These are phyloP conservation scores for Dolichomitus sp. DNA, from an alignment of 2,888 invertebrate genomes.

Conservation along the genomic window DNA sequence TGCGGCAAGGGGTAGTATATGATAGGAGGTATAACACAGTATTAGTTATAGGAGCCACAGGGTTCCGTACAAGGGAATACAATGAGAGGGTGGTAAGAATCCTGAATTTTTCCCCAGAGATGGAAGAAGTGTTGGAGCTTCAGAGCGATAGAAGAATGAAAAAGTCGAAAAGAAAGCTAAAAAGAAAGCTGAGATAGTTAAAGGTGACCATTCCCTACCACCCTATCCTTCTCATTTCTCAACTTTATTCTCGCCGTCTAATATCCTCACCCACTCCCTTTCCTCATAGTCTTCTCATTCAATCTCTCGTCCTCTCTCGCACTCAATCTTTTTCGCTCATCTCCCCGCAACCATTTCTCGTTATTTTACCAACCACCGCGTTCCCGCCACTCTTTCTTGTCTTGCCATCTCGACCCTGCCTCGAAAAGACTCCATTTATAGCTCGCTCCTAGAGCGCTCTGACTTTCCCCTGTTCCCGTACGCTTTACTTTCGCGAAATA, in stretches of 20 bases:
- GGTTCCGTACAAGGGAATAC: constrained; percentile 5
- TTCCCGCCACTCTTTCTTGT: constrained; percentile 14
- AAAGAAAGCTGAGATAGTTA: constrained; percentile 24
- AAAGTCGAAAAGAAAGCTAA: not conserved
- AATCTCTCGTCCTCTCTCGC: constrained; percentile 18
- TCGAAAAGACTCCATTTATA: constrained; percentile 30
- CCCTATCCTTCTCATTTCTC: constrained; percentile 10
- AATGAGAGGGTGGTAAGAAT: constrained; percentile 9
- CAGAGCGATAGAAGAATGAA: not conserved
- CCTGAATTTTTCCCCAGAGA: not conserved
- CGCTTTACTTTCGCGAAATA: constrained; percentile 20
- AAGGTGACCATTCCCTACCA: constrained; percentile 33
- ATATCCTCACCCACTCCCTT: constrained; percentile 11
- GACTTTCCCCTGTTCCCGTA: not conserved
- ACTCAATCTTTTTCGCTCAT: constrained; percentile 25
- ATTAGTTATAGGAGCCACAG: not conserved
- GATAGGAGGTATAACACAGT: constrained; percentile 1
- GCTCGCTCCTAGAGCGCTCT: constrained; percentile 25
- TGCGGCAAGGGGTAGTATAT: constrained; percentile 10
- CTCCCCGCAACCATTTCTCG: constrained; percentile 13
- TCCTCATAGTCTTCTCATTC: constrained; percentile 2
- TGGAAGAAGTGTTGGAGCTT: not conserved
- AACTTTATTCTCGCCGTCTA: constrained; percentile 22
- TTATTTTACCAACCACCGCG: constrained; percentile 39
- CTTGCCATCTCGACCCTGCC: constrained; percentile 7